Evolutionary conservation across 37 sponge, comb jelly and placozoan species (phyloP), one percentile per base, ranked within the genome.

Genomic region (Lycopodina hypogea): DNA sequence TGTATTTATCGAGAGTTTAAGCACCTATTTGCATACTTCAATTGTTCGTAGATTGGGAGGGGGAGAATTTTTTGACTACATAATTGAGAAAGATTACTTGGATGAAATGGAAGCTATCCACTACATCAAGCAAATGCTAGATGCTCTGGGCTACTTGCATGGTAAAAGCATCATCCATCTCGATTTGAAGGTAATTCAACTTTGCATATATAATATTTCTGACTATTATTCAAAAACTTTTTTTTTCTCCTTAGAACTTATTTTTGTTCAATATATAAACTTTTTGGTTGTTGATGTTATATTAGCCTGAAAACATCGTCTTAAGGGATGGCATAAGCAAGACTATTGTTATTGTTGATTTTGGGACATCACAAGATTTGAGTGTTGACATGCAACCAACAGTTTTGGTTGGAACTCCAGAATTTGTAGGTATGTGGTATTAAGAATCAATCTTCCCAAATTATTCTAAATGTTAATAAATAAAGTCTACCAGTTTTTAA

Each of bases 251-350:
- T n/a, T n/a, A n/a, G n/a, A n/a, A n/a, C n/a, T n/a, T n/a, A n/a
- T n/a, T n/a, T n/a, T n/a, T n/a, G n/a, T n/a, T n/a, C n/a, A n/a
- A n/a, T n/a, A n/a, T n/a, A n/a, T n/a, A n/a, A n/a, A n/a, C n/a
- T n/a, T n/a, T n/a, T 32, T 34, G 2, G 2, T 32, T 29, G 92
- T 95, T 93, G 18, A 3, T n/a, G n/a, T n/a, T 4, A 32, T 33
- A 32, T 17, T 65, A 95, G 96, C 96, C 96, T 51, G 96, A 95
- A 72, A 95, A 95, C 63, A 86, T 95, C 30, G 86, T 95, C 1
- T 75, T 91, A 23, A 78, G 75, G 61, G 85, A 89, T 32, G 52
- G 78, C 1, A 81, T 23, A 21, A 62, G 75, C 1, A 53, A 76
- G 56, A 58, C 75, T 1, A 69, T 95, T 1, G 85, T 82, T 53